Evolutionary conservation across 1,140 invertebrate genomes (phyloP), one percentile per base, ranked within the genome.

Genomic region (Procambarus clarkii): DNA sequence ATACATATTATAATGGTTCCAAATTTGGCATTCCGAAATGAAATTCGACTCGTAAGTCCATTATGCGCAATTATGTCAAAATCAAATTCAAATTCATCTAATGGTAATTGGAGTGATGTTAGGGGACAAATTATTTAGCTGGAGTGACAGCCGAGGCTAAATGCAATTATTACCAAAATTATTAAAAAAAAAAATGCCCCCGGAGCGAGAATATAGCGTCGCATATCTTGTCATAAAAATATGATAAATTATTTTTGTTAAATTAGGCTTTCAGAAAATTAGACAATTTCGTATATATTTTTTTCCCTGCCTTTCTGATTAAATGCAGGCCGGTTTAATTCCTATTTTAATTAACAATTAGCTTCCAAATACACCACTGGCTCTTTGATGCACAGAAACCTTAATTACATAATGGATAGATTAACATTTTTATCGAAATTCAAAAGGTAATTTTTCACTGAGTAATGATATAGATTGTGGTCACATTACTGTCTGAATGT

Each of bases 321-420:
- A 74, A 74, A 74, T 74, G 69, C 69, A 74, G 69, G 24, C 69
- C 7, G 24, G 69, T 34, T 74, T 74, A 74, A 74, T 74, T 74
- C 69, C 69, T n/a, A 74, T 74, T 74, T 74, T 74, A 74, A 74
- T 74, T 74, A 74, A 74, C 69, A 74, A 74, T 74, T 74, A 74
- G 69, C 69, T 74, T 74, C n/a, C 7, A 74, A 74, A 74, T 74
- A 24, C 21, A 74, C 69, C n/a, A 34, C 4, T n/a, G 69, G 24
- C n/a, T 24, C 69, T 74, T 74, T 74, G 69, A 74, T 74, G 69
- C 69, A 74, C 34, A 24, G n/a, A 24, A 7, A 3, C 69, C 69
- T 24, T 74, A 74, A 74, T 74, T 74, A 74, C 69, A 74, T 74
- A 74, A 74, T 74, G 69, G 24, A 4, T 5, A n/a, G 69, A 74